Base-by-base conservation (phyloP, 2,113 vertebrate species). In the Penelope pileata region DNA sequence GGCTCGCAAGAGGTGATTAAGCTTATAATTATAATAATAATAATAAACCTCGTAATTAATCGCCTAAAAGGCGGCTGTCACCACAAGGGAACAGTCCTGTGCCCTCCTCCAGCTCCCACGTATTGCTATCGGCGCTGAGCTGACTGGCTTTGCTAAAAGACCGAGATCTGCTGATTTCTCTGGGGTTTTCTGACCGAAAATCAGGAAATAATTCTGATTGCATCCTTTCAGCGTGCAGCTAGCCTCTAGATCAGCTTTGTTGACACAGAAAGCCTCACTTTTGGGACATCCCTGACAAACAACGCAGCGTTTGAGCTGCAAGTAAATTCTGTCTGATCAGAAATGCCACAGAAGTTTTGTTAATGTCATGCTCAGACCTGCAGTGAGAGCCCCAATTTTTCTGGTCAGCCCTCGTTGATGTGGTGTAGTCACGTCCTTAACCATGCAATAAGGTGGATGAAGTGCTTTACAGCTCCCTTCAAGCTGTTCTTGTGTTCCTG, bases 1-100 rank as follows among this genome's bases (percentile, higher is more conserved):
- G 45, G 42, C 50, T 18, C 16, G 30, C 18, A 7, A 1, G 8
- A 5, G 2, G 0, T 4, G 3, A 14, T 51, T 5, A 4, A 9
- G 13, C 38, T 51, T 30, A 1, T 4, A 32, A 36, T 70, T 15
- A 42, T 32, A 12, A 17, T n/a, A n/a, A n/a, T n/a, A n/a, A n/a
- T n/a, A n/a, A n/a, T n/a, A n/a, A n/a, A 8, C 16, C 4, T 32
- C 16, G 1, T 23, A 23, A 27, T 10, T 70, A 30, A 23, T 7
- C 24, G 11, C 4, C 29, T 40, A 9, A 29, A 7, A 40, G 18
- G 64, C 34, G 8, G 11, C 15, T 29, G 34, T 2, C 56, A 4
- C 17, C 72, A 7, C 48, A 40, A 40, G 16, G n/a, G 53, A 21
- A 5, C 24, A 1, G 30, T 6, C 34, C 8, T 8, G 24, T 3